Evolutionary conservation across 2,797 vertebrate genomes (phyloP), one percentile per base, ranked within the genome.

Genomic region (Neomorphus geoffroyi): DNA sequence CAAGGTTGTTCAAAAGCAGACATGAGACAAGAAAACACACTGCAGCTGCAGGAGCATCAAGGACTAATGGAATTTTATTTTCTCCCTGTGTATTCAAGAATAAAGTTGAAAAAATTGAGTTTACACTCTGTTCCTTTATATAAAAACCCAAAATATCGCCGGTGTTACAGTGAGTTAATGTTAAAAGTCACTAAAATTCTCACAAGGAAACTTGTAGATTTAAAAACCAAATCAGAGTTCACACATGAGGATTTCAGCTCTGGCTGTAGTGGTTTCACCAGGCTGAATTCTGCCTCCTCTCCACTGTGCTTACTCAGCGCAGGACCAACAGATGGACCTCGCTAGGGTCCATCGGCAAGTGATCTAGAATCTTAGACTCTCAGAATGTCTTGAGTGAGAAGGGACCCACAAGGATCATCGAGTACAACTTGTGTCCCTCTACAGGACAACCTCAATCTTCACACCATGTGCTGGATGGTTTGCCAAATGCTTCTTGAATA

Each of bases 231-330:
- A 4, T 5, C 4, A 0, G 15, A 26, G 30, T 2, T 62, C 21
- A 1, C 48, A 3, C n/a, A 0, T 2, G 19, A 39, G n/a, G 35
- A 7, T 58, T 71, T 46, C 50, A 15, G 66, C 61, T 35, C 57
- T 16, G 43, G 10, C 43, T 19, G 11, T 3, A 1, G 67, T 0
- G 1, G 2, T 62, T 73, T 8, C 24, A 27, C 30, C 60, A 3
- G 64, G 15, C 10, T 17, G 70, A 62, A 5, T 22, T 19, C 41
- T 37, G 13, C 11, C n/a, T 9, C 46, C 24, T 67, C 35, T 45
- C 23, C 45, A 0, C 9, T 2, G 7, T 2, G 58, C 13, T 43
- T 43, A 3, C 37, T 48, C 43, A 8, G 13, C 2, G 0, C 18
- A 4, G 30, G 10, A n/a, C 13, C 45, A 2, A 18, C 1, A 9